Base-by-base conservation (phyloP, 1,140 invertebrate species). In the Agraylea sexmaculata region DNA sequence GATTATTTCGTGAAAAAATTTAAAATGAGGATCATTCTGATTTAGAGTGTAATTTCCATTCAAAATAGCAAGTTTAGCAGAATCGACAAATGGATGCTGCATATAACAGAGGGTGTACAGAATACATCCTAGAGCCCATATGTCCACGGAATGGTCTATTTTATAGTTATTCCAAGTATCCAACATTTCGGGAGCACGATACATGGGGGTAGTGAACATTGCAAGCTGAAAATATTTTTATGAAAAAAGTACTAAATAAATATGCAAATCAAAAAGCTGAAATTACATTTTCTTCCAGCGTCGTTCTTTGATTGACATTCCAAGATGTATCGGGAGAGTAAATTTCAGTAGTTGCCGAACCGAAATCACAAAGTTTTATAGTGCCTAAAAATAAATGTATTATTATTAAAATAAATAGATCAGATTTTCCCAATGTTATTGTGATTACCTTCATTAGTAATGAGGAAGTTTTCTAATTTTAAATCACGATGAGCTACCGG, bases 301-400 rank as follows among this genome's bases (percentile, higher is more conserved):
- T 73, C 45, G 83, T 83, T 51, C 94, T 74, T 67, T 94, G 84
- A 53, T 88, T 83, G 32, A 87, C 86, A 53, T 80, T 84, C 95
- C 95, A 99, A 23, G 80, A 78, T 16, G 80, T 70, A 58, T 94
- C 85, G 15, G 92, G 90, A 35, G 75, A 55, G 59, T 82, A 85
- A 21, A 82, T 70, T 55, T 90, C 80, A 13, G 77, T 83, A 18
- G 90, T 95, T 1, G 91, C 82, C 53, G 92, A 97, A 1, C 96
- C 96, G 77, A 99, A 99, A 69, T 99, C 96, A 70, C 96, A 99
- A 32, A 99, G 64, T 65, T 99, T 99, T 23, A 99, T 78, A 47
- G 75, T 73, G 45, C 90, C 88, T 68, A 46, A 35, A 58, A 60
- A 29, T 40, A 42, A 21, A 16, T 33, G 18, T 35, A 25, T 8